Percentiles rank a stretch among this genome's conserved stretches.
Evolutionary conservation across 1,140 invertebrate genomes (phyloP).

Genomic region (Drosophila oshimai): DNA sequence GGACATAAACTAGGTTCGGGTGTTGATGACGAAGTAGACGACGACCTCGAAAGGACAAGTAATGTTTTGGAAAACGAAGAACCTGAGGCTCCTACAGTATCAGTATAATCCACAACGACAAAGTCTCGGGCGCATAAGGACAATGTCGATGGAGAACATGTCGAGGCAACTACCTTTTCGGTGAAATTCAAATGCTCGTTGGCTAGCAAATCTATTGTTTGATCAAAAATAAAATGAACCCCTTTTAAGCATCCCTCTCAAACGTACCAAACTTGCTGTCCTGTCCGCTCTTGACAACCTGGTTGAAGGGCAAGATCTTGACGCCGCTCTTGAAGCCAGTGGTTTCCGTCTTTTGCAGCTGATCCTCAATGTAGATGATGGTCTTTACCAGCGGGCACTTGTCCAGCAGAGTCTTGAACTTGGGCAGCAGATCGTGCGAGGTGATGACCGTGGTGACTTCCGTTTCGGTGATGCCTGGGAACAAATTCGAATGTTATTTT

Average conservation of each 20-base stretch:
- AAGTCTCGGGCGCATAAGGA: neutral
- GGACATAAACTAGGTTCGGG: neutral
- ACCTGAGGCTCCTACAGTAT: neutral
- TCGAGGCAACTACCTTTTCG: neutral
- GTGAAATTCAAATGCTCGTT: neutral
- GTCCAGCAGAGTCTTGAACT: conserved; percentile 91
- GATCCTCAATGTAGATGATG: conserved; percentile 95
- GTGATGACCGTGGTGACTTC: conserved; percentile 96
- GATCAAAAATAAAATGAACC: neutral
- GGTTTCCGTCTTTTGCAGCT: conserved; percentile 88
- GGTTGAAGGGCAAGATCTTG: conserved; percentile 86
- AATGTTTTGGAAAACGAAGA: neutral
- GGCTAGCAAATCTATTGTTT: neutral
- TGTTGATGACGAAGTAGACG: neutral
- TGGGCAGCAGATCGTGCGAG: conserved; percentile 93
- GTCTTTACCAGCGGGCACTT: conserved; percentile 89
- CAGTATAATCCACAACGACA: neutral
- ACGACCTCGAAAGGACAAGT: neutral
- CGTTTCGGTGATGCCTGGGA: conserved; percentile 93
- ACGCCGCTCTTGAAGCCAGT: conserved; percentile 88
- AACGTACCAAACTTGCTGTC: conserved; percentile 79
- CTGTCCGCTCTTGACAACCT: conserved; percentile 83
- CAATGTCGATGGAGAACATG: neutral
- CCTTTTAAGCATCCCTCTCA: neutral
- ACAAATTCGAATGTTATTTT: neutral